phyloP scores from a whole-genome alignment of 2,888 invertebrate species.

The Habroteleia sp. region DNA sequence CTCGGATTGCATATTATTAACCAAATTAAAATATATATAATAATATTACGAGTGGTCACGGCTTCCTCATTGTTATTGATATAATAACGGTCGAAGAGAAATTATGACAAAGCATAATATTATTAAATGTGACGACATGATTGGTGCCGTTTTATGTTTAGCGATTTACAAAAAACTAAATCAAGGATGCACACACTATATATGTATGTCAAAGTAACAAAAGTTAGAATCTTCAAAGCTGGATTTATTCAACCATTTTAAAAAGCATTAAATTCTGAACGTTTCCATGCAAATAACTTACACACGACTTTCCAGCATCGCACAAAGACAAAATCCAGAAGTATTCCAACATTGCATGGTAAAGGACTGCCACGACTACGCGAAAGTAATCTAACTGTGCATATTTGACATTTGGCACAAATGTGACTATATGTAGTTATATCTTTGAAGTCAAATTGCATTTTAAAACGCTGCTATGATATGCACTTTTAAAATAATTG shows the following conservation, averaged over 20 bases:
- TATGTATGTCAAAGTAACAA: constrained; percentile 17
- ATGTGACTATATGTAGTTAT: constrained; percentile 19
- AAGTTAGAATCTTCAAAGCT: constrained; percentile 10
- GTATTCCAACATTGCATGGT: constrained; percentile 25
- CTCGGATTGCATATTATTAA: too few species aligned
- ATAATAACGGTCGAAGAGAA: too few species aligned
- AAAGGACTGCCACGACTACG: constrained; percentile 13
- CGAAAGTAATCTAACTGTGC: constrained; percentile 32
- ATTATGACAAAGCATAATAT: too few species aligned
- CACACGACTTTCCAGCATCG: constrained; percentile 26
- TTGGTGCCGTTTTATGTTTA: too few species aligned
- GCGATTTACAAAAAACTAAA: too few species aligned
- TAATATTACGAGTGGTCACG: too few species aligned
- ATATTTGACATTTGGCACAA: constrained; percentile 40
- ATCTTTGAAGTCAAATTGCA: constrained; percentile 18
- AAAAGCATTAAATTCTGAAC: constrained; percentile 36
- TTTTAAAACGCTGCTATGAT: constrained; percentile 7
- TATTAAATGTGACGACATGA: too few species aligned
- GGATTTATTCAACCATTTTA: constrained; percentile 23
- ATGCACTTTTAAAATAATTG: constrained; percentile 4
- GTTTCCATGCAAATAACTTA: constrained; percentile 40
- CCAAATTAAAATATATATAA: too few species aligned
- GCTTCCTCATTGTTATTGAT: too few species aligned
- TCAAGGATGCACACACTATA: too few species aligned
- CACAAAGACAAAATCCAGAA: constrained; percentile 44